phyloP scores from a whole-genome alignment of 2,797 vertebrate genomes.

The Glyptemys insculpta region DNA sequence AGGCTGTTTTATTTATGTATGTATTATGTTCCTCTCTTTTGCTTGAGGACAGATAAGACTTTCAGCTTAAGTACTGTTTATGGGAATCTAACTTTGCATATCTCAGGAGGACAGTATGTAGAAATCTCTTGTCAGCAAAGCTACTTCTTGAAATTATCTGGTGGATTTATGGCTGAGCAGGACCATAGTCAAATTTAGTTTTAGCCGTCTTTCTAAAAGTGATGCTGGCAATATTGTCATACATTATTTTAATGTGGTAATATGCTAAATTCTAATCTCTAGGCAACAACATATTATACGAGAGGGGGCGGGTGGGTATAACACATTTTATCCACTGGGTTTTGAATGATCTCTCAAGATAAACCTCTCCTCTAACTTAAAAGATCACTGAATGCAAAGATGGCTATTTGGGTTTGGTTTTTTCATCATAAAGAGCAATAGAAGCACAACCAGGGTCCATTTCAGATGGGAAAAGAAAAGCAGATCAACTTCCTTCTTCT shows the following conservation, averaged over 20 bases:
- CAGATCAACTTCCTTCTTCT: background rate
- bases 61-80: background rate
- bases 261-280: constrained; percentile 20
- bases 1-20: background rate
- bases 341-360: background rate
- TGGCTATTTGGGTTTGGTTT: fast-evolving
- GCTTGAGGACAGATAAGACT: background rate
- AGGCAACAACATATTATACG: constrained; percentile 12
- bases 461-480: background rate
- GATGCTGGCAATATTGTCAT: constrained; percentile 6
- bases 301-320: background rate
- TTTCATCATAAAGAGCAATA: background rate
- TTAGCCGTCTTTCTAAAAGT: constrained; percentile 44
- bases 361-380: background rate
- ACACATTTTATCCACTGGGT: background rate
- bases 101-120: constrained; percentile 6
- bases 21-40: background rate
- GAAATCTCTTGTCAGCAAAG: constrained; percentile 48
- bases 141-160: background rate
- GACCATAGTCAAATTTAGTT: constrained; percentile 42
- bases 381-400: background rate
- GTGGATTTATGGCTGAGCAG: background rate
- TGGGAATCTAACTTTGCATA: background rate
- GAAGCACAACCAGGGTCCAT: background rate
- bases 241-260: constrained; percentile 50